Conservation (phyloP, 2,888 invertebrate species). For the Pollenia labialis region DNA sequence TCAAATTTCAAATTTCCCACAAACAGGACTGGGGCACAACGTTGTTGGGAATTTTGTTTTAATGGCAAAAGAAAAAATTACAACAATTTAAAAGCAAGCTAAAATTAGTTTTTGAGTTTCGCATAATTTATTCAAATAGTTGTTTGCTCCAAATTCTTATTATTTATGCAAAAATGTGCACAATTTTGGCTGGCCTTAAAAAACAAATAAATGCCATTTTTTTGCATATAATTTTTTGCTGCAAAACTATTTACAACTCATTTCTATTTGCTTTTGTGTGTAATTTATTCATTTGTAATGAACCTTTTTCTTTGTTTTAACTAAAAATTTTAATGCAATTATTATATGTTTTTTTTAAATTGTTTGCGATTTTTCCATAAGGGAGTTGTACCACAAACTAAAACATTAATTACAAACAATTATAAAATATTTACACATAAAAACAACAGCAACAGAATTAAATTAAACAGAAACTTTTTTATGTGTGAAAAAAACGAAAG, state of each 20-base stretch:
- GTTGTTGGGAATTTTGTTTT: neutral
- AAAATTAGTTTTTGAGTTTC: no score
- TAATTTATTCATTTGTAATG: conserved; percentile 33
- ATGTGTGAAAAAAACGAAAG: conserved; percentile 1
- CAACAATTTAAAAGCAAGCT: no score
- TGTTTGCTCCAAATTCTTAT: no score
- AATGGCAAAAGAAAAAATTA: neutral
- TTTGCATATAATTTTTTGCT: neutral
- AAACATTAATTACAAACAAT: conserved; percentile 53
- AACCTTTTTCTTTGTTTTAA: neutral
- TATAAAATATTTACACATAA: conserved; percentile 58
- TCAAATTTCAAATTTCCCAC: neutral
- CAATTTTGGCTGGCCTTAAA: neutral
- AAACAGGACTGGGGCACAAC: no score
- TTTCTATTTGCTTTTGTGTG: neutral
- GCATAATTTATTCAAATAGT: no score
- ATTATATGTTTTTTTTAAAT: neutral
- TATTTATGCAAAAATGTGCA: neutral
- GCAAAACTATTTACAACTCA: conserved; percentile 18
- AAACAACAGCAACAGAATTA: neutral
- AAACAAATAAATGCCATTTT: neutral
- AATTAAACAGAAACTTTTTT: conserved; percentile 12
- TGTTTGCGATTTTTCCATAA: neutral
- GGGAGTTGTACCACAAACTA: conserved; percentile 47
- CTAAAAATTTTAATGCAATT: conserved; percentile 18